Evolutionary conservation across 2,113 vertebrate genomes (phyloP), one percentile per base, ranked within the genome.

Genomic region (Tursiops truncatus): DNA sequence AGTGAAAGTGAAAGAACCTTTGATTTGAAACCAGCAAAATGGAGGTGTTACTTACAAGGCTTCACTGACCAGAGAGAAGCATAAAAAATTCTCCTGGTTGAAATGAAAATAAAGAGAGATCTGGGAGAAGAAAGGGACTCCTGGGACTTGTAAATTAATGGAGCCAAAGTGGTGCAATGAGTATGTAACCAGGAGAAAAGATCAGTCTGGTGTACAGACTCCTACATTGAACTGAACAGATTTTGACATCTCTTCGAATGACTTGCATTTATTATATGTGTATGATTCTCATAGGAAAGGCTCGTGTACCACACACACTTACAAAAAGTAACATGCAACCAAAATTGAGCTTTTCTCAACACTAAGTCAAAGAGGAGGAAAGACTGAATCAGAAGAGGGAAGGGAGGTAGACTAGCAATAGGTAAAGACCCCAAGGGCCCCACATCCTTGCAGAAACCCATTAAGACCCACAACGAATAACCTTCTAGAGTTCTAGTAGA

Each of bases 401-500:
- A 13, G 6, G 2, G 53, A 21, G 1, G 9, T 11, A 41, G 8
- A 47, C 5, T 41, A 5, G 0, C 8, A 44, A 25, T 41, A 3
- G 13, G 10, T 28, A n/a, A 50, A 25, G n/a, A 25, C 4, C 26
- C 8, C 4, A 20, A 0, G 14, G 13, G 8, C 26, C 26, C 65
- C 17, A 68, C 3, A 25, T 28, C 6, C n/a, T 71, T 20, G 3
- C 56, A 33, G 85, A 63, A 89, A 71, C 47, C 41, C 26, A n/a
- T 12, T 25, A 17, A 53, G 13, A 87, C 3, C 25, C 36, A 67
- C 6, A 21, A 11, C 1, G 31, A 17, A 36, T 41, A 65, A 2
- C 28, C 60, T 26, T 8, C 9, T 18, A 2, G 50, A 12, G 28
- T 50, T 38, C 18, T 33, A 6, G 44, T 17, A 36, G 33, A 6